Evolutionary conservation across 2,888 invertebrate genomes (phyloP), one percentile per base, ranked within the genome.

Genomic region (Aquatica leii): DNA sequence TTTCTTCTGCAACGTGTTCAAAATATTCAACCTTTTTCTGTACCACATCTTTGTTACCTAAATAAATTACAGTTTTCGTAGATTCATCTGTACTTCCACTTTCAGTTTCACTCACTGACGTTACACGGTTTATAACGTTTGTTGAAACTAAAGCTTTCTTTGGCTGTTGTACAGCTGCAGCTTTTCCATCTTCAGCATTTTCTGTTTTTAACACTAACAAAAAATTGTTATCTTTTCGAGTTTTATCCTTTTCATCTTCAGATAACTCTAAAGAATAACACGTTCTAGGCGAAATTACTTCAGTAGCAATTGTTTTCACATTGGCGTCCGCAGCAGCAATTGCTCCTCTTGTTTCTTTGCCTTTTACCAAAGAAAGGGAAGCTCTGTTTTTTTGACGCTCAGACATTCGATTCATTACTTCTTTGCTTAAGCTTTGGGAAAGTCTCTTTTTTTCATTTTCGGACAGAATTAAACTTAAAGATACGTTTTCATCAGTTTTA

Each of bases 21-120:
- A 93, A 94, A 80, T 91, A 93, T 77, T 91, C 89, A 0, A 94
- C 90, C 79, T 90, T 93, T 72, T 88, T 87, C 59, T 88, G 86
- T 0, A 92, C 88, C 69, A 87, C 87, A 61, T 89, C 88, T 65
- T 85, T 86, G 1, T 84, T 83, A 6, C 83, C 85, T 40, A 85
- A 83, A 69, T 84, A 86, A 56, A 91, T 88, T 0, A 90, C 90
- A 0, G 91, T 91, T 78, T 84, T 87, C 48, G 87, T 86, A 0
- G 91, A 91, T 46, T 88, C 85, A 73, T 91, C 91, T 0, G 91
- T 91, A 75, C 90, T 89, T 1, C 86, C 87, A 55, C 90, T 90
- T 77, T 91, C 91, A 0, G 88, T 87, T 81, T 90, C 90, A 75
- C 88, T 88, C 20, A 85, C 83, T 1, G 87, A 86, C 8, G 85